A percentile compares a stretch with the other conserved stretches of the same genome.
phyloP scores from a whole-genome alignment of 1,140 invertebrate genomes.

The Protaetia brevitarsis region DNA sequence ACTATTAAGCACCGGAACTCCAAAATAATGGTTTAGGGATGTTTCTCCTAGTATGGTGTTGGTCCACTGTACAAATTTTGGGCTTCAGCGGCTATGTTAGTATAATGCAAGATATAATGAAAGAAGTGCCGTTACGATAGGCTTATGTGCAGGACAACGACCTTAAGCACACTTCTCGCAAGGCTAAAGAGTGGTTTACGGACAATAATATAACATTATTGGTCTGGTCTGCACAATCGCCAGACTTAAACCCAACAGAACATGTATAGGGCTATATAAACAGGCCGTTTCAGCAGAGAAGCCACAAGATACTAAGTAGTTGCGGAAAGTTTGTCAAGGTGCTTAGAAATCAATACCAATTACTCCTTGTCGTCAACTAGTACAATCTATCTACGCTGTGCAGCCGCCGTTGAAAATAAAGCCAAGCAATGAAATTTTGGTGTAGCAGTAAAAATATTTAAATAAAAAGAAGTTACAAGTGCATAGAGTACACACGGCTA shows the following conservation, averaged over 20 bases:
- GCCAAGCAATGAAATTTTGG: constrained; percentile 11
- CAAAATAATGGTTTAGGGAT: constrained; percentile 19
- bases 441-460: background rate
- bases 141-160: constrained; percentile 43
- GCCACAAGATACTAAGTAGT: background rate
- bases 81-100: background rate
- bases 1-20: background rate
- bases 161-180: constrained; percentile 40
- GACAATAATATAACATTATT: constrained; percentile 36
- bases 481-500: background rate
- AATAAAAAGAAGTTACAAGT: constrained; percentile 7
- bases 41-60: constrained; percentile 8
- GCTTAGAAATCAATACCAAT: background rate
- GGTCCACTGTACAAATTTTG: constrained; percentile 1
- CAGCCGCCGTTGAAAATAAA: background rate
- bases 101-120: constrained; percentile 2
- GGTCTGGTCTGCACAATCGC: constrained; percentile 41
- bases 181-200: constrained; percentile 35
- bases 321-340: background rate
- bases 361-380: background rate
- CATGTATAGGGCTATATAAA: constrained; percentile 44
- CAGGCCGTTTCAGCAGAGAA: background rate
- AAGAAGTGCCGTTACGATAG: constrained; percentile 22
- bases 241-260: constrained; percentile 47
- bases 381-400: background rate